Evolutionary conservation across 2,888 invertebrate genomes (phyloP).

Genomic region (Tipula unca): DNA sequence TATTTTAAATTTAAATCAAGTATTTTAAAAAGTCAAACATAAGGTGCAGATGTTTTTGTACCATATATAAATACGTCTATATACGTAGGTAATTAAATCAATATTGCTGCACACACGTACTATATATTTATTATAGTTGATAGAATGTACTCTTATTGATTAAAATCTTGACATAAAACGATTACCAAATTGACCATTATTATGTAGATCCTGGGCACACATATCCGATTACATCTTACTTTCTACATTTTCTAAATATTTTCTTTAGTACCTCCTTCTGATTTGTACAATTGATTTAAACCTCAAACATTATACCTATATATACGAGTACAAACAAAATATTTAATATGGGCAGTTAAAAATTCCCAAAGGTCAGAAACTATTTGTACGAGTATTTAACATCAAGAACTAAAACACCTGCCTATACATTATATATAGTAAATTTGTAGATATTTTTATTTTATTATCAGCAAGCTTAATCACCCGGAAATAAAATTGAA

Average conservation of each 20-base stretch:
- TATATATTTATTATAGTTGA: neutral
- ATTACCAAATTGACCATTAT: neutral
- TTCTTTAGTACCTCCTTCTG: neutral
- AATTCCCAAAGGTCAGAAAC: neutral
- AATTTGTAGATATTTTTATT: neutral
- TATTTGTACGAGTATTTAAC: neutral
- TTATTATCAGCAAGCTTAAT: neutral
- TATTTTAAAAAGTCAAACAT: neutral
- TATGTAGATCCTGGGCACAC: neutral
- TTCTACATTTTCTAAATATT: neutral
- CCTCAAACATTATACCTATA: too few species aligned
- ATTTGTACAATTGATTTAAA: neutral
- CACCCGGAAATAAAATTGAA: neutral
- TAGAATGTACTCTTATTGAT: neutral
- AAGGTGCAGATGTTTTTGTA: neutral
- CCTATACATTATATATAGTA: neutral
- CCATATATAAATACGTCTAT: neutral
- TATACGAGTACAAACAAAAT: too few species aligned
- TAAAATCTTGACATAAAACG: neutral
- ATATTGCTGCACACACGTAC: neutral
- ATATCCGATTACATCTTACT: neutral
- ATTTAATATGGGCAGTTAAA: neutral
- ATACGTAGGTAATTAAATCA: neutral
- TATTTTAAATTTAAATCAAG: neutral
- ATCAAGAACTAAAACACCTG: neutral